Base-by-base conservation (phyloP, 2,888 invertebrate species). In the Pyralis farinalis region DNA sequence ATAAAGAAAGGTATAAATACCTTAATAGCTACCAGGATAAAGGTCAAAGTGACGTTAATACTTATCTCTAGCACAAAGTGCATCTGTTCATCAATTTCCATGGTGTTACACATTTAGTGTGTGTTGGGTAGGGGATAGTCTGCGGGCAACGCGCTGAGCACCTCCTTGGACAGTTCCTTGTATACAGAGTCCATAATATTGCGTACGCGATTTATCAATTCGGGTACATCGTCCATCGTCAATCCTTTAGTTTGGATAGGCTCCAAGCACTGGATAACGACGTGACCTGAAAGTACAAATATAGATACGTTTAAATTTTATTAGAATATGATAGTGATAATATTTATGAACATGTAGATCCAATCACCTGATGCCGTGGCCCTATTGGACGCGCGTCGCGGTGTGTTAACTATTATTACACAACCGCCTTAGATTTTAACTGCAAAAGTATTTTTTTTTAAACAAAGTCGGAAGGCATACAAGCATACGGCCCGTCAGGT, bases 261-360 rank as follows among this genome's bases (percentile, higher is more conserved):
- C 12, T 91, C 90, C 46, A 91, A 63, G 39, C 90, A 89, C 48
- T 90, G 90, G 44, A 91, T 84, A 10, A 91, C 73, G 22, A 88
- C 89, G 53, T 88, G 90, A 41, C 91, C 91, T 91, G 76, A 8
- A 82, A 80, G 40, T 28, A 32, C 30, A 8, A 25, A 25, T 5
- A n/a, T n/a, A n/a, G n/a, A n/a, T n/a, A n/a, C n/a, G n/a, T n/a
- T n/a, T n/a, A n/a, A n/a, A n/a, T n/a, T n/a, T n/a, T n/a, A n/a
- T n/a, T n/a, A n/a, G n/a, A n/a, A n/a, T n/a, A n/a, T n/a, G n/a
- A n/a, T n/a, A n/a, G n/a, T n/a, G n/a, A n/a, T n/a, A n/a, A n/a
- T n/a, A n/a, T n/a, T n/a, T n/a, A n/a, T n/a, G n/a, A n/a, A n/a
- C n/a, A n/a, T n/a, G n/a, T n/a, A n/a, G n/a, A n/a, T n/a, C n/a